Evolutionary conservation across 2,113 vertebrate species (phyloP), one percentile per base, ranked within the genome.

Genomic region (Syngnathoides biaculeatus): DNA sequence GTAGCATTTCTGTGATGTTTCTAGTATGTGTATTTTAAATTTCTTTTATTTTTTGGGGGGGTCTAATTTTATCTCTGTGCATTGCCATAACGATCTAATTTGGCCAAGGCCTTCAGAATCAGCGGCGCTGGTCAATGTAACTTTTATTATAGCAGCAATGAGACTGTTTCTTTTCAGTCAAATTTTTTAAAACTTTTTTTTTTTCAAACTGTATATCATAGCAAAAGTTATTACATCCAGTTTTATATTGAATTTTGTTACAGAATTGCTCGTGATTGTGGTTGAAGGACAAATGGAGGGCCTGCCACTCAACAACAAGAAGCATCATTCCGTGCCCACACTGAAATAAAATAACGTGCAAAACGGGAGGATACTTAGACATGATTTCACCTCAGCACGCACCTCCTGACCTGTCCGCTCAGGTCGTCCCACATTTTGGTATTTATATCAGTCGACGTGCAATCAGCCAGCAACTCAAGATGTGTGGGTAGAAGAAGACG

Each of bases 361-460:
- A 73, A 87, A 83, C 64, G 0, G 0, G 24, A 69, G 67, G 78
- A 88, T 83, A 79, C 50, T 24, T 79, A 80, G 79, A 83, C 79
- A 85, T 78, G 74, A 84, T 82, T 85, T 84, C 78, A 79, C 84
- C 80, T 84, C 65, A 69, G 52, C 79, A 79, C 27, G 77, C 79
- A 81, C 77, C 69, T 83, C 83, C 39, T 80, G 90, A 91, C 86
- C 85, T 89, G 88, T 84, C 82, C 87, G 69, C 84, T 91, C 87
- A 67, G 83, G 85, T 91, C 90, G n/a, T 89, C 88, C 67, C 57
- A 57, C 78, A 81, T 84, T 85, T 65, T 72, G 52, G 83, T 87
- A 89, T 88, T 89, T 84, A 84, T 86, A 87, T 74, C 83, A 76
- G 8, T 38, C 66, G 65, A 72, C 74, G 72, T 72, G 73, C 85